Conservation (phyloP, 1,140 invertebrate genomes). For the Papilio aristodemus region DNA sequence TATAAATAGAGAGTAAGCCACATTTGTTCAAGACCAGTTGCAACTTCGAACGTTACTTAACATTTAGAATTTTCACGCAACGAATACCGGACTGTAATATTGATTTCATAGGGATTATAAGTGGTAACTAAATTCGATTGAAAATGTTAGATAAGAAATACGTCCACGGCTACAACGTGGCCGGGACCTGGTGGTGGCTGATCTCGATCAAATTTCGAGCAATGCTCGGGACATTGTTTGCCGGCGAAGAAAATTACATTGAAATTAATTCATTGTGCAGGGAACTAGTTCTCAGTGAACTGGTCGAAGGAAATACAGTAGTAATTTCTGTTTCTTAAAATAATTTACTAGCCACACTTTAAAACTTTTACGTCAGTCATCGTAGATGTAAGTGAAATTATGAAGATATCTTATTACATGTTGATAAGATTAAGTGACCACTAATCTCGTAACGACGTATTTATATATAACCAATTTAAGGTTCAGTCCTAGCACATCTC, state of each 20-base stretch:
- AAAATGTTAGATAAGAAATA: slow-evolving; percentile 12
- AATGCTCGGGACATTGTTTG: slow-evolving; percentile 21
- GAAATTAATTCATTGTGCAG: slow-evolving; percentile 25
- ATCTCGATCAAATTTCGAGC: slow-evolving; percentile 28
- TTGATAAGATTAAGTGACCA: too few species aligned
- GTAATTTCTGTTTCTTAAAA: neutral
- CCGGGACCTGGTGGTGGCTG: slow-evolving; percentile 5
- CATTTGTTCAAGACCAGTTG: neutral
- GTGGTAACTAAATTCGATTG: slow-evolving; percentile 27
- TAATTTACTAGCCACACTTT: neutral
- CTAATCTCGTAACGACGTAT: too few species aligned
- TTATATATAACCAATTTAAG: too few species aligned
- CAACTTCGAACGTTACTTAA: neutral
- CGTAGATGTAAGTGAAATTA: neutral
- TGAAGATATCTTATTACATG: too few species aligned
- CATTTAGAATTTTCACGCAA: slow-evolving; percentile 10
- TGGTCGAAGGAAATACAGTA: neutral
- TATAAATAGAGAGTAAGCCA: too few species aligned
- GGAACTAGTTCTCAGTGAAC: neutral
- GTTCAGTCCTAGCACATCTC: too few species aligned
- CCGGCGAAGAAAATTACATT: slow-evolving; percentile 11
- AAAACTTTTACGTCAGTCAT: neutral
- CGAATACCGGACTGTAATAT: slow-evolving; percentile 5
- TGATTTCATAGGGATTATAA: slow-evolving; percentile 29
- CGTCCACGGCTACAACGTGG: neutral